Percentiles rank a stretch among this genome's conserved stretches.
These are phyloP conservation scores for Drosophila nannoptera DNA, from an alignment of 1,140 invertebrate species.

Conservation along the genomic window DNA sequence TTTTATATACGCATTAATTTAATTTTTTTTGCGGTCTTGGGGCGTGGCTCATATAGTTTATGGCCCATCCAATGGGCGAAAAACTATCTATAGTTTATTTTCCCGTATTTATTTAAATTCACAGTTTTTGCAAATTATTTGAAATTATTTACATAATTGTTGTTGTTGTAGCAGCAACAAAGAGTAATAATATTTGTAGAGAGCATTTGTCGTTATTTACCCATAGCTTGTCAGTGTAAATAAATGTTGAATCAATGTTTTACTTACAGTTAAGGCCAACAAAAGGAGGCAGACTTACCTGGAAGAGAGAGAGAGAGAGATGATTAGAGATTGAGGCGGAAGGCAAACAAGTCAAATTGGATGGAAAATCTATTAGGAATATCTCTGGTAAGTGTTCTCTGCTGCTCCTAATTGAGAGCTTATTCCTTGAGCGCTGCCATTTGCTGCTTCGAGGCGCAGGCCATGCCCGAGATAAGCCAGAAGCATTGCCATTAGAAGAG, in stretches of 20 bases:
- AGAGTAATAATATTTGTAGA: slow-evolving; percentile 15
- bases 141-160: neutral
- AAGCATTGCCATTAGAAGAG: slow-evolving; percentile 22
- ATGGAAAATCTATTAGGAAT: slow-evolving; percentile 15
- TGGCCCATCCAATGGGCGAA: neutral
- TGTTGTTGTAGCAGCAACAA: neutral
- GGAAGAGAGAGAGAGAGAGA: slow-evolving; percentile 23
- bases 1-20: slow-evolving; percentile 3
- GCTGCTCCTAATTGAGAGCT: neutral
- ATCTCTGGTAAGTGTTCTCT: neutral
- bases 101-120: neutral
- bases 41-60: neutral
- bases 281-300: slow-evolving; percentile 56
- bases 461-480: slow-evolving; percentile 4
- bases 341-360: slow-evolving; percentile 30
- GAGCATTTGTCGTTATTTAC: slow-evolving; percentile 29
- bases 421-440: slow-evolving; percentile 29
- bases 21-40: neutral
- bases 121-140: too few relatives aligned
- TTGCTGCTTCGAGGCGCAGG: neutral
- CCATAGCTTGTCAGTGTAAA: slow-evolving; percentile 14
- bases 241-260: slow-evolving; percentile 26
- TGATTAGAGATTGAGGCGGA: neutral
- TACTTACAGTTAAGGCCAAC: slow-evolving; percentile 32
- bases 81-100: too few relatives aligned